Conservation (phyloP, 2,113 vertebrate species). For the Cyprinus carpio region DNA sequence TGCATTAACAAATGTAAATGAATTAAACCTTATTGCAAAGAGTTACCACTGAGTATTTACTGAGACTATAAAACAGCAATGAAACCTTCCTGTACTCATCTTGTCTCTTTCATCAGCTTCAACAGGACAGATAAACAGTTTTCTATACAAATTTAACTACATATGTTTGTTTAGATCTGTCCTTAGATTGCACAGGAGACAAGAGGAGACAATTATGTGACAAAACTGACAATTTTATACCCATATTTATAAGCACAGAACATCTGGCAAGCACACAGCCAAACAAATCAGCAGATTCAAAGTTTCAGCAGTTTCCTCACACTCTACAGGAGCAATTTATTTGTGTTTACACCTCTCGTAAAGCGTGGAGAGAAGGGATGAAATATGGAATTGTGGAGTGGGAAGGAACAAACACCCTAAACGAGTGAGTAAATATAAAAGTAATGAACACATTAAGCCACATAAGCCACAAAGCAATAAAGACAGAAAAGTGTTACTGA, state of each 20-base stretch:
- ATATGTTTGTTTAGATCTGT: not conserved
- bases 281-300: not conserved
- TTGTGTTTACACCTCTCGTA: not conserved
- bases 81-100: slow-evolving; percentile 1
- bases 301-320: slow-evolving; percentile 2
- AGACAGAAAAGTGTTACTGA: slow-evolving; percentile 8
- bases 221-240: slow-evolving; percentile 11
- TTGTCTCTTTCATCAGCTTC: not conserved
- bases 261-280: slow-evolving; percentile 11
- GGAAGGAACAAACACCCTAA: slow-evolving; percentile 22
- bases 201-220: slow-evolving; percentile 25
- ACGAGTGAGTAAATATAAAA: not conserved
- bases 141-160: not conserved
- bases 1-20: not conserved
- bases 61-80: not conserved
- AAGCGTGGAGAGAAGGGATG: not conserved
- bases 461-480: slow-evolving; percentile 17
- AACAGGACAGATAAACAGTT: not conserved
- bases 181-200: slow-evolving; percentile 30
- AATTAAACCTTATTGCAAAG: not conserved
- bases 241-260: slow-evolving; percentile 1
- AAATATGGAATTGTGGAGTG: not conserved
- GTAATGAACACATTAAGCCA: not conserved
- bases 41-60: not conserved
- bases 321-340: slow-evolving; percentile 16